Evolutionary conservation across 2,113 vertebrate genomes (phyloP), one percentile per base, ranked within the genome.

Genomic region (Spea bombifrons): DNA sequence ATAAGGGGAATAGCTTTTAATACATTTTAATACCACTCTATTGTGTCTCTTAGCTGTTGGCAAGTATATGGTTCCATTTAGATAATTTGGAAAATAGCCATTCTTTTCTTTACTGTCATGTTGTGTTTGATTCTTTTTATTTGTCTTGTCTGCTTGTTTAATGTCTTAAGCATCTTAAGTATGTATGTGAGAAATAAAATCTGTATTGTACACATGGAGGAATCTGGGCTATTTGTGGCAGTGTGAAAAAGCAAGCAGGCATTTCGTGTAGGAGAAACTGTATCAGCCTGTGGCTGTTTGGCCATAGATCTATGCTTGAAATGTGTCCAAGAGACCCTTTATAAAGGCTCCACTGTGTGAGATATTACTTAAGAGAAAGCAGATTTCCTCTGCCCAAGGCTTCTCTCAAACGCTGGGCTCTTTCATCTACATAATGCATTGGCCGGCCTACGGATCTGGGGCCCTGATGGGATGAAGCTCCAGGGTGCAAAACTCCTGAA

Each of bases 221-320:
- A 78, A 71, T 78, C 48, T 64, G 12, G 66, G 63, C 49, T 80
- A 67, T 80, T 80, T 67, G 61, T 17, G 77, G 63, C 71, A 73
- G 71, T 80, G 63, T 80, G 71, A 66, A 73, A 67, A 59, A 57
- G 61, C 70, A 67, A 45, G 70, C 71, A 43, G 64, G 63, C 77
- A 67, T 55, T 80, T 80, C 64, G 73, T 80, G 66, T 57, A 66
- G 71, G 50, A 44, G 63, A 70, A 79, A 73, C 63, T 57, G 69
- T 73, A 79, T 73, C 63, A 67, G 77, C 77, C 70, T 80, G 70
- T 80, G 77, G 77, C 77, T 59, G 64, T 80, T 80, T 80, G 77
- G 77, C 77, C 17, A 59, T 67, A 72, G 77, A 66, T 80, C 70
- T 67, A 15, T 49, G 64, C 71, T 80, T 80, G 77, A 80, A 73